Conservation (phyloP, 1,140 invertebrate species). For the Scylla paramamosain region DNA sequence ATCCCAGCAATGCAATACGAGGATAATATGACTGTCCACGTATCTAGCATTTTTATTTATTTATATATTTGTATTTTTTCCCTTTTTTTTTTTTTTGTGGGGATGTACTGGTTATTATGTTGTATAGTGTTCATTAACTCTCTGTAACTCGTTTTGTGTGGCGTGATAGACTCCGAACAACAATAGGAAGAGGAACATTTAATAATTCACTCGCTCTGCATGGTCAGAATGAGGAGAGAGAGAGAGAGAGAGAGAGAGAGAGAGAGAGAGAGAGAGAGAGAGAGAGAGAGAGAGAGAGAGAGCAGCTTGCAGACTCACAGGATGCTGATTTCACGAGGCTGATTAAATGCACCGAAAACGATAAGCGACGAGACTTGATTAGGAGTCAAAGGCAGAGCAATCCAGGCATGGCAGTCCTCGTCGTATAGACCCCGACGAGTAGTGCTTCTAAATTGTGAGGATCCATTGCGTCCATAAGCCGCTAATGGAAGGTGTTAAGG, state of each 20-base stretch:
- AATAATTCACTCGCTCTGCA: not conserved
- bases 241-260: no score
- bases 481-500: not conserved
- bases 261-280: no score
- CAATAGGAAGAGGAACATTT: no score
- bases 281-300: no score
- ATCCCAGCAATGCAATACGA: no score
- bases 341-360: not conserved
- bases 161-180: not conserved
- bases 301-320: no score
- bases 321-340: not conserved
- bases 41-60: no score
- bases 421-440: not conserved
- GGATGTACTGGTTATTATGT: not conserved
- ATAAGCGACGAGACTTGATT: slow-evolving; percentile 4
- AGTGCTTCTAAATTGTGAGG: not conserved
- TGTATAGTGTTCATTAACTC: not conserved
- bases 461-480: not conserved
- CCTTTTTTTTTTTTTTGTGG: not conserved
- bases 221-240: not conserved
- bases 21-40: no score
- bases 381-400: slow-evolving; percentile 11
- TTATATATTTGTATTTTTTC: no score
- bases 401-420: not conserved
- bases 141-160: not conserved